These are phyloP conservation scores for Epinephelus coioides DNA, from an alignment of 2,797 vertebrate species.

Conservation along the genomic window DNA sequence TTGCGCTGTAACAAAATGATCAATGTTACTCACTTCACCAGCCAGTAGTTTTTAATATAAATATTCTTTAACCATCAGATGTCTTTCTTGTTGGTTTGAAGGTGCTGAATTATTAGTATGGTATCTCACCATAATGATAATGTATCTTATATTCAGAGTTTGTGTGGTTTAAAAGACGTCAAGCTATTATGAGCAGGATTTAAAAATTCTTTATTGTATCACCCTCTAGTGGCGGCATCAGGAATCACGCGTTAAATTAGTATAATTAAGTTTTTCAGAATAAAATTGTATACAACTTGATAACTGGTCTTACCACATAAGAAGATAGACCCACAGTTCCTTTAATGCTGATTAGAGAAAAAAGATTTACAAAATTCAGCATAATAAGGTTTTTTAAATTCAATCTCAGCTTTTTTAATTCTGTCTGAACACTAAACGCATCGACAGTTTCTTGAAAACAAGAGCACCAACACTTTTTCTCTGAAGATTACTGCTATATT, in stretches of 20 bases:
- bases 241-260: neutral
- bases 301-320: neutral
- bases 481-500: no score
- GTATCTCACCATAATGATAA: no score
- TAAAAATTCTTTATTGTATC: accelerated
- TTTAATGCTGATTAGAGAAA: neutral
- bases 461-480: no score
- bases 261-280: neutral
- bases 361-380: neutral
- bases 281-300: neutral
- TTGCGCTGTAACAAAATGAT: no score
- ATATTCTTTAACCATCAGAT: no score
- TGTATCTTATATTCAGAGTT: neutral
- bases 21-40: no score
- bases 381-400: neutral
- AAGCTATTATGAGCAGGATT: neutral
- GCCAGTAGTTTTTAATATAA: no score
- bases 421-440: no score
- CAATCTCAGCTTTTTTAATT: neutral
- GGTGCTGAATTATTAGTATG: neutral
- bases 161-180: neutral
- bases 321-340: neutral
- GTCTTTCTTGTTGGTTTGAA: neutral
- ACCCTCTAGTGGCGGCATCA: neutral
- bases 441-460: neutral